phyloP scores from a whole-genome alignment of 2,797 vertebrate genomes.

The Pantherophis vulpinus region DNA sequence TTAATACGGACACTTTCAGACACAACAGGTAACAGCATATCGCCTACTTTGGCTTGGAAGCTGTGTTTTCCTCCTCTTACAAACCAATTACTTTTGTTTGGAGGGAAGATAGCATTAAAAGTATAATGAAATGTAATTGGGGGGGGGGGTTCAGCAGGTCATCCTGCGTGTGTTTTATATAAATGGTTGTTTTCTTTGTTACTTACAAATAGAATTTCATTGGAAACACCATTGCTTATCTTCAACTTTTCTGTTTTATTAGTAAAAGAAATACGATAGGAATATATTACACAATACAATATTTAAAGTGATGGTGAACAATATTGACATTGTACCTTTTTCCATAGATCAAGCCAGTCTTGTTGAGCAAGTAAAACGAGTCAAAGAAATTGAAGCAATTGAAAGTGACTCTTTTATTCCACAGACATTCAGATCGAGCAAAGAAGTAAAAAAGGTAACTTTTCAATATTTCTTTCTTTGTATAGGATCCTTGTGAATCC shows the following conservation, averaged over 20 bases:
- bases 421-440: slow-evolving; percentile 92
- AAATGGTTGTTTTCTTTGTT: background rate
- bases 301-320: slow-evolving; percentile 22
- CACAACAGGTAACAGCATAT: background rate
- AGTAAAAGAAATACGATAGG: slow-evolving; percentile 34
- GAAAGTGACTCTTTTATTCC: slow-evolving; percentile 96
- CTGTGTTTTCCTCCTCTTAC: background rate
- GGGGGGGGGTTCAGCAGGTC: background rate
- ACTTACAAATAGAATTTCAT: background rate
- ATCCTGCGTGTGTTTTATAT: background rate
- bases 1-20: background rate
- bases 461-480: slow-evolving; percentile 25
- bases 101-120: background rate
- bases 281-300: background rate
- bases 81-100: background rate
- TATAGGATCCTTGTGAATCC: slow-evolving; percentile 33
- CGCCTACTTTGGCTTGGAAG: background rate
- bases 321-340: slow-evolving; percentile 40
- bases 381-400: slow-evolving; percentile 96
- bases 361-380: slow-evolving; percentile 91
- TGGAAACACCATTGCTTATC: background rate
- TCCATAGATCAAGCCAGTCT: slow-evolving; percentile 87
- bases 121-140: background rate
- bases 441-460: slow-evolving; percentile 89
- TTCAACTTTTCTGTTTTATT: slow-evolving; percentile 12